These are phyloP conservation scores for Caligus rogercresseyi DNA, from an alignment of 1,140 invertebrate genomes.

Conservation along the genomic window DNA sequence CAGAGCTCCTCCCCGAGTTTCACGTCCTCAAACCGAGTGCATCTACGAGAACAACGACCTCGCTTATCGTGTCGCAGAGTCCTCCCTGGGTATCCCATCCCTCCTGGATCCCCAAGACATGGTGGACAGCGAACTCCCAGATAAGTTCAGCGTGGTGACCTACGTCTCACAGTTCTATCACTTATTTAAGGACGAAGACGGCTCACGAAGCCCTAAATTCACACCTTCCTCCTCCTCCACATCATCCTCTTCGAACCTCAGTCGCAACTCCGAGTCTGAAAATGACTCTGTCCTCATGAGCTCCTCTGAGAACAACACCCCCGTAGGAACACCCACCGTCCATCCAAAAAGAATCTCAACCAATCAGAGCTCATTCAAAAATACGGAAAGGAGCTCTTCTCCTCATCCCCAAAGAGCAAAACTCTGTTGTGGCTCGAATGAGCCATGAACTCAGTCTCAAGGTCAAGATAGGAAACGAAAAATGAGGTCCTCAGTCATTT, in stretches of 20 bases:
- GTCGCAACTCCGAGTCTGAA: slow-evolving; percentile 14
- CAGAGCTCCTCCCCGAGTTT: slow-evolving; percentile 88
- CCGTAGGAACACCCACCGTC: background rate
- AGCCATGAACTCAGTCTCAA: background rate
- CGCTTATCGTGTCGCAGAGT: slow-evolving; percentile 72
- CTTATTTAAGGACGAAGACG: slow-evolving; percentile 12
- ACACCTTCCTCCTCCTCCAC: no score
- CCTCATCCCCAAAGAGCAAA: background rate
- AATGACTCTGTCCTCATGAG: background rate
- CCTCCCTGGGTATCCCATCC: slow-evolving; percentile 73
- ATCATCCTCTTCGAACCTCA: background rate
- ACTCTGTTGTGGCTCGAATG: background rate
- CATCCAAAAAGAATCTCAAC: slow-evolving; percentile 1
- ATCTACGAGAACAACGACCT: slow-evolving; percentile 75
- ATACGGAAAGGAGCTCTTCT: slow-evolving; percentile 11
- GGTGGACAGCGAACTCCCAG: slow-evolving; percentile 69
- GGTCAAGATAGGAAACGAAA: background rate
- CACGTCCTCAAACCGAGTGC: slow-evolving; percentile 61
- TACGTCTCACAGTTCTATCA: slow-evolving; percentile 82
- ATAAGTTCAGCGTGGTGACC: slow-evolving; percentile 72
- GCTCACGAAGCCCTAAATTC: background rate
- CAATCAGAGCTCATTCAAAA: slow-evolving; percentile 5
- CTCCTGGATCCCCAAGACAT: slow-evolving; percentile 84
- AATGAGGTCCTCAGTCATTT: no score
- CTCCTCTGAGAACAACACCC: background rate